phyloP scores from a whole-genome alignment of 2,888 invertebrate species.

The Xanthia icteritia region DNA sequence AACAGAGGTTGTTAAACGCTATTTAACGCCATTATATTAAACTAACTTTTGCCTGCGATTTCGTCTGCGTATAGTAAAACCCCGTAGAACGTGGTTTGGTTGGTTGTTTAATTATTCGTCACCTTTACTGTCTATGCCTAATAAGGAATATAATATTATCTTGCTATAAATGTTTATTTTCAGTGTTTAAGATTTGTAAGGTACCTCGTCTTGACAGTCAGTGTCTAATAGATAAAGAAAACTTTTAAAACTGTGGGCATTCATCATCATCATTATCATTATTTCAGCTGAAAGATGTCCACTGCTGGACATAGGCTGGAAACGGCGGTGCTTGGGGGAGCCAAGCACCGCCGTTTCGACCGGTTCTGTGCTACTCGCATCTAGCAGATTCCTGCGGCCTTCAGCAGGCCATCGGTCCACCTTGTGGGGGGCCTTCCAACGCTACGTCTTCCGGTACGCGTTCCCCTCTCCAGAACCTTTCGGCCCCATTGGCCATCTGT shows the following conservation, averaged over 20 bases:
- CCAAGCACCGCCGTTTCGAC: too few relatives aligned
- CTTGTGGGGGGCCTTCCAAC: too few relatives aligned
- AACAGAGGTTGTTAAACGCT: constrained; percentile 14
- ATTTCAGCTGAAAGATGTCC: too few relatives aligned
- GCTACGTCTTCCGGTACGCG: too few relatives aligned
- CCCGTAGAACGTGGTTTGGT: neutral
- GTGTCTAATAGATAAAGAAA: neutral
- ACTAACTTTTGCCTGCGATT: constrained; percentile 1
- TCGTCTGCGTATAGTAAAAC: neutral
- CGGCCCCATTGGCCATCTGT: too few relatives aligned
- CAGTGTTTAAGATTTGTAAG: neutral
- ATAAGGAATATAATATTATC: neutral
- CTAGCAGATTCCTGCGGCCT: too few relatives aligned
- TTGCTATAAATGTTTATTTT: neutral
- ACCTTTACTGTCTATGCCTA: neutral
- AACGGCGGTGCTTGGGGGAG: too few relatives aligned
- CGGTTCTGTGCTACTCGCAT: too few relatives aligned
- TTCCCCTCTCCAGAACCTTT: too few relatives aligned
- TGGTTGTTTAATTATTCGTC: neutral
- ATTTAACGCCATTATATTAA: constrained; percentile 11
- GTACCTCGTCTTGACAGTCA: neutral
- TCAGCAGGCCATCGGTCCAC: too few relatives aligned
- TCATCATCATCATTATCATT: too few relatives aligned
- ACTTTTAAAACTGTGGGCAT: neutral
- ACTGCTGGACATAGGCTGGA: too few relatives aligned